These are phyloP conservation scores for Sphyrna mokarran DNA, from an alignment of 2,113 vertebrate species.

Conservation along the genomic window DNA sequence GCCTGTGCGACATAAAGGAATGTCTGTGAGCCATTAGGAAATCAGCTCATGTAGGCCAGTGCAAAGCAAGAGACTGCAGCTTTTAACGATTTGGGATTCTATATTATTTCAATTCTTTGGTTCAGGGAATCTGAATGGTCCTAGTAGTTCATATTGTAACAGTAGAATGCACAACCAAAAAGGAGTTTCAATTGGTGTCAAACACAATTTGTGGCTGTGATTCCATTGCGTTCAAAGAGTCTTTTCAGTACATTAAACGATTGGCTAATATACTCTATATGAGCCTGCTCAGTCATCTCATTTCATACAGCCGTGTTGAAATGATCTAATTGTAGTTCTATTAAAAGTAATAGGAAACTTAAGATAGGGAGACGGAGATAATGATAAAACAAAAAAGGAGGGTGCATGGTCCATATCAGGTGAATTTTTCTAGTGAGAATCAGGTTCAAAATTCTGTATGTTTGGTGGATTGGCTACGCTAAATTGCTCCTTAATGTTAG, in stretches of 20 bases:
- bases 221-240: not conserved
- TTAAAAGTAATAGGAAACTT: constrained; percentile 12
- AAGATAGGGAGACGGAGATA: not conserved
- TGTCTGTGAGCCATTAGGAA: not conserved
- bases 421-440: not conserved
- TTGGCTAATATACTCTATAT: not conserved
- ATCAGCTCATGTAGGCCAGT: not conserved
- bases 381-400: not conserved
- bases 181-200: constrained; percentile 10
- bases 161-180: constrained; percentile 14
- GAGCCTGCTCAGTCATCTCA: constrained; percentile 12
- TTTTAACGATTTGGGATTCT: constrained; percentile 11
- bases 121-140: constrained; percentile 17
- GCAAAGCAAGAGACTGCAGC: not conserved
- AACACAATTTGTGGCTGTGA: constrained; percentile 20
- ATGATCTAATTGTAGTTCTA: constrained; percentile 1
- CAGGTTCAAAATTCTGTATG: not conserved
- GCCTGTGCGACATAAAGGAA: not conserved
- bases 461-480: too few relatives aligned
- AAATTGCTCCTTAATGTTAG: too few relatives aligned
- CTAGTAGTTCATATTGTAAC: constrained; percentile 15
- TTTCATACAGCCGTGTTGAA: constrained; percentile 7
- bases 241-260: constrained; percentile 33
- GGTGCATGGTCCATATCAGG: not conserved
- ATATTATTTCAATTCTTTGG: constrained; percentile 26